Conservation (phyloP, 30 jellyfish, hydroid and myxozoan species). For the Cassiopea andromeda region DNA sequence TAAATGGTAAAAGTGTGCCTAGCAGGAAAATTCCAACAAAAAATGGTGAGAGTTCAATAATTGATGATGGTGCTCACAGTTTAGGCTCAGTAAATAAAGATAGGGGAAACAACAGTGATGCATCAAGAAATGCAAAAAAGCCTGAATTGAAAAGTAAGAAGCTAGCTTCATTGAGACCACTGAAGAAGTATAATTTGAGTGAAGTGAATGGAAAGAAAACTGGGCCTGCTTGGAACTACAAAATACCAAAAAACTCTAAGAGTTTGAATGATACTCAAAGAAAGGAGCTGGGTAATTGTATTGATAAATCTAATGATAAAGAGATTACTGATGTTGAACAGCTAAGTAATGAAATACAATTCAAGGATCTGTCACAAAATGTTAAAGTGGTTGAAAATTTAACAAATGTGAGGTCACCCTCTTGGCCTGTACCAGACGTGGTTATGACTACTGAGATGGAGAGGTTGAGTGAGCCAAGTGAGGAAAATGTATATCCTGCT, state of each 20-base stretch:
- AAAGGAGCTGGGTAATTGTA: not conserved
- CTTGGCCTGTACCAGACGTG: slow-evolving; percentile 34
- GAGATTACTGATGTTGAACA: too few species aligned
- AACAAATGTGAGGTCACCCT: slow-evolving; percentile 22
- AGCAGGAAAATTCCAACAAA: not conserved
- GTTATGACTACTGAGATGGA: slow-evolving; percentile 6
- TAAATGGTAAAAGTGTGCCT: not conserved
- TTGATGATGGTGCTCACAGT: not conserved
- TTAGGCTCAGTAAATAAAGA: not conserved
- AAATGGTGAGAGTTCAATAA: not conserved
- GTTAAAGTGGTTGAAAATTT: slow-evolving; percentile 1
- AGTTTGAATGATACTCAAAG: not conserved
- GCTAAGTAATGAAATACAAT: not conserved
- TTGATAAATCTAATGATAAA: too few species aligned
- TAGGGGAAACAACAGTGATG: not conserved
- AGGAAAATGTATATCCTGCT: not conserved
- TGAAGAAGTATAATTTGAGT: not conserved
- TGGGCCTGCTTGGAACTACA: not conserved
- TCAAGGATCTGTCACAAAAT: slow-evolving; percentile 5
- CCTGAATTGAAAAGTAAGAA: not conserved
- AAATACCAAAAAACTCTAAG: not conserved
- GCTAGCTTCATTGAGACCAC: not conserved
- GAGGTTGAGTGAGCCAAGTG: not conserved
- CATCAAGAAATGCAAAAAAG: not conserved
- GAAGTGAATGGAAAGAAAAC: not conserved